Percentiles rank a stretch among this genome's conserved stretches.
These are phyloP conservation scores for Orycteropus afer DNA, from an alignment of 2,113 vertebrate species.

Conservation along the genomic window DNA sequence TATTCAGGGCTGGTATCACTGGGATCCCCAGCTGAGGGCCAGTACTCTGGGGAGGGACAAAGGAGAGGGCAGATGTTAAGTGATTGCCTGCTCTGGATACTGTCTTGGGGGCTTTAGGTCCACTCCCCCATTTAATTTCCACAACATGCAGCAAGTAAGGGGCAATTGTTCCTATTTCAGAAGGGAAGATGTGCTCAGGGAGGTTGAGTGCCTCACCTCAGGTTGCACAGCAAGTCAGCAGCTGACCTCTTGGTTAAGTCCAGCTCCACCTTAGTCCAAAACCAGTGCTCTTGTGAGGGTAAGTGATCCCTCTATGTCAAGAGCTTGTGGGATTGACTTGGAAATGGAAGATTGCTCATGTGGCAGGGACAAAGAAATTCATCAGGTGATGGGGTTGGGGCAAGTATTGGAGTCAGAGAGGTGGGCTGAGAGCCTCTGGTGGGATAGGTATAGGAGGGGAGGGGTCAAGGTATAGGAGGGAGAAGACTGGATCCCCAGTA, in stretches of 20 bases:
- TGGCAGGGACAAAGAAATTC: background rate
- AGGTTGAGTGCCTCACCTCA: accelerated
- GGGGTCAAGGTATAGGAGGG: accelerated
- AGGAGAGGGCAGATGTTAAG: background rate
- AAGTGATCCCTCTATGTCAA: background rate
- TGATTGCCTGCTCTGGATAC: background rate
- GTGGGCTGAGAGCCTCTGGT: background rate
- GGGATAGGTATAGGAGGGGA: accelerated
- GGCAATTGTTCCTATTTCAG: background rate
- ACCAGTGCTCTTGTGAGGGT: background rate
- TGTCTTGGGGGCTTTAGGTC: background rate
- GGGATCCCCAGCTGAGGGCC: background rate
- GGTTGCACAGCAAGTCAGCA: background rate
- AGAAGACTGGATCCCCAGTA: background rate
- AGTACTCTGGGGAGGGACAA: background rate
- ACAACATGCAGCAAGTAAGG: background rate
- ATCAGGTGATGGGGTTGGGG: background rate
- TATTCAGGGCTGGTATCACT: background rate
- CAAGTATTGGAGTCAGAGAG: background rate
- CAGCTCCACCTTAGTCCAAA: background rate
- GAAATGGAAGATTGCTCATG: background rate
- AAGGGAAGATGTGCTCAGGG: background rate
- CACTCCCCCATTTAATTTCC: background rate
- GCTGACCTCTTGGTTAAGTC: background rate
- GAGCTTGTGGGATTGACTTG: background rate